Evolutionary conservation across 23 tunicate species (phyloP).

Genomic region (Styela clava): DNA sequence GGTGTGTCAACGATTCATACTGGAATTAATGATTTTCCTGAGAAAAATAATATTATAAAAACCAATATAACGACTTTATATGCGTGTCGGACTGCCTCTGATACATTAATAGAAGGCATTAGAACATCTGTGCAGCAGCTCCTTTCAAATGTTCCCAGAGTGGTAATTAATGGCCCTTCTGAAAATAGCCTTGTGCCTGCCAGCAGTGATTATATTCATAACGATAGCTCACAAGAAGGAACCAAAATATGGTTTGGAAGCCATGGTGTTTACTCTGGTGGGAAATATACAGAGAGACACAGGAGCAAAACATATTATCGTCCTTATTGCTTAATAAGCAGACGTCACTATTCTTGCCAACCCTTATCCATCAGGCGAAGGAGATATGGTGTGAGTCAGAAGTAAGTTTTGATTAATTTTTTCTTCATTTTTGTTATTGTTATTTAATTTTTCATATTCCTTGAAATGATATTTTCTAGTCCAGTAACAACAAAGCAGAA

Average conservation of each 20-base stretch:
- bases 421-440: neutral
- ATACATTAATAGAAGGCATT: neutral
- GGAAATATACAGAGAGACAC: slow-evolving; percentile 13
- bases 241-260: neutral
- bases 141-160: neutral
- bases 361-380: slow-evolving; percentile 1
- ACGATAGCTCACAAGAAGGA: neutral
- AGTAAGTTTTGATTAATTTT: neutral
- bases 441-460: neutral
- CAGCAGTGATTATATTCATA: neutral
- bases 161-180: neutral
- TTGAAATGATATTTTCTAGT: no score
- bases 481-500: no score
- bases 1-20: neutral
- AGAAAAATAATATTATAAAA: neutral
- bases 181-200: neutral
- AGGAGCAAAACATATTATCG: slow-evolving; percentile 8
- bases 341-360: neutral
- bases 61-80: neutral
- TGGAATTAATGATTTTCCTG: neutral
- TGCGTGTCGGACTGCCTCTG: slow-evolving; percentile 4
- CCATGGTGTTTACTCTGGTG: neutral
- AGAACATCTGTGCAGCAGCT: neutral
- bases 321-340: slow-evolving; percentile 12
- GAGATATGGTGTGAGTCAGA: slow-evolving; percentile 26